Evolutionary conservation across 1,140 invertebrate genomes (phyloP).

Genomic region (Microplitis mediator): DNA sequence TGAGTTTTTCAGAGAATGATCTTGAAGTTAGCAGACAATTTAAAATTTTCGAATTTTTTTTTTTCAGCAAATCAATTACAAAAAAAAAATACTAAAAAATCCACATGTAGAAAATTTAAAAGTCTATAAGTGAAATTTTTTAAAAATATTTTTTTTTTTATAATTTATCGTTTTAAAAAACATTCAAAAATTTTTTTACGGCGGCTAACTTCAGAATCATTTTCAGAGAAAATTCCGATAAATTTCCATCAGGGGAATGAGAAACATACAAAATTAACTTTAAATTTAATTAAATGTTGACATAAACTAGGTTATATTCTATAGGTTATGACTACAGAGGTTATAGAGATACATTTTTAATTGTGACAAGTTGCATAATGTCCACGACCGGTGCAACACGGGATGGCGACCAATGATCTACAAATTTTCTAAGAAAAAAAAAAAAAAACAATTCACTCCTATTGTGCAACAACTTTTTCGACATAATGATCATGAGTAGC

Average conservation of each 20-base stretch:
- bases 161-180: too few species aligned
- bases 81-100: too few species aligned
- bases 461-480: constrained; percentile 9
- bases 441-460: not conserved
- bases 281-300: constrained; percentile 38
- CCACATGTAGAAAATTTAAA: too few species aligned
- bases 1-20: too few species aligned
- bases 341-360: constrained; percentile 25
- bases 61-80: too few species aligned
- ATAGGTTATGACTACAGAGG: constrained; percentile 53
- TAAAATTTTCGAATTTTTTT: too few species aligned
- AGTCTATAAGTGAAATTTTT: too few species aligned
- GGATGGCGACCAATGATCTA: constrained; percentile 1
- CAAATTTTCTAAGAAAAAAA: constrained; percentile 2
- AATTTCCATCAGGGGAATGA: too few species aligned
- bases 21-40: too few species aligned
- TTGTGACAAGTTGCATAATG: constrained; percentile 38
- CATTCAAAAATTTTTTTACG: too few species aligned
- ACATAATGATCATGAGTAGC: constrained; percentile 40
- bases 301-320: constrained; percentile 55
- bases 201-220: too few species aligned
- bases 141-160: too few species aligned
- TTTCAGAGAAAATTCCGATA: not conserved
- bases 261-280: not conserved
- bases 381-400: constrained; percentile 7